Evolutionary conservation across 2,113 vertebrate genomes (phyloP).

Genomic region (Thalassoma bifasciatum): DNA sequence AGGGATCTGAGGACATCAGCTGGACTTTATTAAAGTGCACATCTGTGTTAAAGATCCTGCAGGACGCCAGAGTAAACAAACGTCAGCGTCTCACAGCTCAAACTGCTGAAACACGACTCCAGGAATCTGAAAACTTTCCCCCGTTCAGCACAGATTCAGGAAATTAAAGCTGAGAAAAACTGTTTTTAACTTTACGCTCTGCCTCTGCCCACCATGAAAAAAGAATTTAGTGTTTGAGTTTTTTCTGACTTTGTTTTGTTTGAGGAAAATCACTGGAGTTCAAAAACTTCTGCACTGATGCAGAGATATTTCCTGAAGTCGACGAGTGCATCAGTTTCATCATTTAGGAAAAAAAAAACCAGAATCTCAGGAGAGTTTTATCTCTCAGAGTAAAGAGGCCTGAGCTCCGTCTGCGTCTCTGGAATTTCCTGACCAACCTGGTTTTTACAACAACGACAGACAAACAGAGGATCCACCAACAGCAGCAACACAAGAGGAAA

Average conservation of each 20-base stretch:
- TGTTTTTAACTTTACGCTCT: no score
- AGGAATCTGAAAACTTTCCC: slow-evolving; percentile 1
- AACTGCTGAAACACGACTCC: slow-evolving; percentile 1
- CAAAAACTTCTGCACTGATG: neutral
- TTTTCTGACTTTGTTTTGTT: no score
- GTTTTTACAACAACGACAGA: neutral
- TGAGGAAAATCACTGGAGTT: no score
- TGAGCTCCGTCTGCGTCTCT: slow-evolving; percentile 1
- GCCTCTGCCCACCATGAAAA: no score
- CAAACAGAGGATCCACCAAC: neutral
- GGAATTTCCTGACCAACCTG: slow-evolving; percentile 63
- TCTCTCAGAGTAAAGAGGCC: slow-evolving; percentile 55
- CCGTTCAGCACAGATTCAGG: neutral
- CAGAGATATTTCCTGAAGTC: neutral
- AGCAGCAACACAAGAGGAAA: no score
- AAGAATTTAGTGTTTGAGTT: no score
- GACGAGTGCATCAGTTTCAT: slow-evolving; percentile 16
- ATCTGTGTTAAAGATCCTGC: neutral
- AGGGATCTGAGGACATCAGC: slow-evolving; percentile 11
- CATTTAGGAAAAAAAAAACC: slow-evolving; percentile 48
- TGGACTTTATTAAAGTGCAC: slow-evolving; percentile 20
- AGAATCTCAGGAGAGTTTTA: slow-evolving; percentile 18
- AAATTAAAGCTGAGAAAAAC: neutral
- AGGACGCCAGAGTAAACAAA: slow-evolving; percentile 3
- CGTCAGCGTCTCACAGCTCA: neutral